Percentiles rank a stretch among this genome's conserved stretches.
phyloP scores from a whole-genome alignment of 2,797 vertebrate species.

The Adrianichthys oophorus region DNA sequence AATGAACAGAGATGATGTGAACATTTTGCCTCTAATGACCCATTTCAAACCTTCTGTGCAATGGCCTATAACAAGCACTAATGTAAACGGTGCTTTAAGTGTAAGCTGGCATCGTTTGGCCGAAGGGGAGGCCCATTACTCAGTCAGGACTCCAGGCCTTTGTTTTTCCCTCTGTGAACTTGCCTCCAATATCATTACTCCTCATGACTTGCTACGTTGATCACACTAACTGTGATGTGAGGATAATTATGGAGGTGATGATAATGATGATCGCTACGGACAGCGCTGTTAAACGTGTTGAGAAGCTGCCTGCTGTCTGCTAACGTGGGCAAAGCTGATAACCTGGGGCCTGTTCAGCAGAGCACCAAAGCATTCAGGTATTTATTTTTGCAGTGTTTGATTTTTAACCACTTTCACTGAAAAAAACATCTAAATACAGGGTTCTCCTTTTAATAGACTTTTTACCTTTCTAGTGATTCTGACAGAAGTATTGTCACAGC shows the following conservation, averaged over 20 bases:
- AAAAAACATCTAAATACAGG: too few relatives aligned
- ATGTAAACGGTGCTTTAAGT: conserved; percentile 73
- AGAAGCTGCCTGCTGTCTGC: conserved; percentile 14
- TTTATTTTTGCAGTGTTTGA: background rate
- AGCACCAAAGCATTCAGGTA: background rate
- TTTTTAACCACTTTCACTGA: background rate
- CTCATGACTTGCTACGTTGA: conserved; percentile 50
- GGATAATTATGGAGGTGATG: conserved; percentile 53
- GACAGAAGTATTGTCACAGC: too few relatives aligned
- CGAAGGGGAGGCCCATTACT: conserved; percentile 55
- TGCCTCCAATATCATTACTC: conserved; percentile 50
- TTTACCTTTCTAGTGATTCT: too few relatives aligned
- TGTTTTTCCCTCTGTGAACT: conserved; percentile 34
- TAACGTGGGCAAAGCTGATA: conserved; percentile 7
- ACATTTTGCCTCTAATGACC: conserved; percentile 66
- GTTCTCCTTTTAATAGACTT: too few relatives aligned
- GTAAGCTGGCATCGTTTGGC: conserved; percentile 66
- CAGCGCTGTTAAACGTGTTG: conserved; percentile 43
- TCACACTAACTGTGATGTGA: conserved; percentile 57
- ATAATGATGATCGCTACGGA: conserved; percentile 53
- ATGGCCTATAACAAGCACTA: conserved; percentile 64
- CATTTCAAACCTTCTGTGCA: conserved; percentile 55
- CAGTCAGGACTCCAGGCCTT: conserved; percentile 44
- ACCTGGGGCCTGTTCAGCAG: conserved; percentile 2
- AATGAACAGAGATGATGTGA: conserved; percentile 59